Conservation (phyloP, 2,888 invertebrate genomes). For the Andrena marginata region DNA sequence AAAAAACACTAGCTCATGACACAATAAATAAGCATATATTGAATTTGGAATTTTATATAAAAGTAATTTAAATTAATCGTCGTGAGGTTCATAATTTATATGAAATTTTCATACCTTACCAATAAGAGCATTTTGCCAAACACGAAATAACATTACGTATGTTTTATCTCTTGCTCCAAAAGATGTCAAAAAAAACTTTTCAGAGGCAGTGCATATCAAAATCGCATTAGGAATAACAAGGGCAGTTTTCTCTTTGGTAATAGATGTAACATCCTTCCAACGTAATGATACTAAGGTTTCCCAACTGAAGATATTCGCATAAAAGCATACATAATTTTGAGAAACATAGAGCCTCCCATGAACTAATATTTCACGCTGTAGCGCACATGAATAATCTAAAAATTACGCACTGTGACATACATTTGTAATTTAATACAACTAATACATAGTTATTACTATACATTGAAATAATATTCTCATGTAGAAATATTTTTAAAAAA, state of each 20-base stretch:
- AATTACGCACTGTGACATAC: slow-evolving; percentile 70
- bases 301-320: slow-evolving; percentile 99
- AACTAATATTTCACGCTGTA: slow-evolving; percentile 97
- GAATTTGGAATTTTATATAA: neutral
- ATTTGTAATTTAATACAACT: slow-evolving; percentile 19
- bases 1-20: neutral
- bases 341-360: slow-evolving; percentile 98
- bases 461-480: neutral
- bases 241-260: slow-evolving; percentile 97
- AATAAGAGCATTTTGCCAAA: slow-evolving; percentile 98
- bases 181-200: slow-evolving; percentile 97
- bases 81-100: slow-evolving; percentile 11
- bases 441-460: neutral
- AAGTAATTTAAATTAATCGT: slow-evolving; percentile 15
- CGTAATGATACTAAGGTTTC: slow-evolving; percentile 94
- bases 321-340: slow-evolving; percentile 97
- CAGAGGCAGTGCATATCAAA: slow-evolving; percentile 92
- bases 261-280: slow-evolving; percentile 96
- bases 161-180: slow-evolving; percentile 97
- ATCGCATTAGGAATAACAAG: slow-evolving; percentile 99
- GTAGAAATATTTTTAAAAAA: neutral
- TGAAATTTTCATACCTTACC: slow-evolving; percentile 87
- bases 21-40: slow-evolving; percentile 4
- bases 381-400: slow-evolving; percentile 98
- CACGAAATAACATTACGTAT: slow-evolving; percentile 96